These are phyloP conservation scores for Rhegmatorhina hoffmannsi DNA, from an alignment of 2,113 vertebrate species.

Conservation along the genomic window DNA sequence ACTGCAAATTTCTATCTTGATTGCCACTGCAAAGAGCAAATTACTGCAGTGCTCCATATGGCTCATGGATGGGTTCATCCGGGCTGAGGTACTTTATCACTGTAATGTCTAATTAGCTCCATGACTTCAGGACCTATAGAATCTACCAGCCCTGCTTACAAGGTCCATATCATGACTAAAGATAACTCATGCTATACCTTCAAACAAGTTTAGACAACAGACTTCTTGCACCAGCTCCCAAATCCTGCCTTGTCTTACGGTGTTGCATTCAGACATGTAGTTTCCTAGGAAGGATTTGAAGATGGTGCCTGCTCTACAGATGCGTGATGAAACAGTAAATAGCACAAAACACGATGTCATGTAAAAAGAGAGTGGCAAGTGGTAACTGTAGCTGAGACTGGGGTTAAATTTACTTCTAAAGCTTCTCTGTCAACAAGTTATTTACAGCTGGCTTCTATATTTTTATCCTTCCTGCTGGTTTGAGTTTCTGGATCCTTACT, in stretches of 20 bases:
- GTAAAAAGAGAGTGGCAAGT: not conserved
- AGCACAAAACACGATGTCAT: not conserved
- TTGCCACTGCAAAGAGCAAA: not conserved
- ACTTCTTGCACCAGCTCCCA: not conserved
- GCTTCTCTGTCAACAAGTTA: constrained; percentile 49
- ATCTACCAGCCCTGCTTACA: not conserved
- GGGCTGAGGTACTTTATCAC: not conserved
- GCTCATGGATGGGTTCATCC: not conserved
- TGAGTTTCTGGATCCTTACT: constrained; percentile 57
- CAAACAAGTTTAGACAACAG: not conserved
- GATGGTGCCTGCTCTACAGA: not conserved
- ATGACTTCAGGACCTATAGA: not conserved
- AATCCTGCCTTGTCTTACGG: not conserved
- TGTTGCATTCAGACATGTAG: not conserved
- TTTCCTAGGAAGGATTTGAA: not conserved
- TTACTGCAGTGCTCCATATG: not conserved
- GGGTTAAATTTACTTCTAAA: constrained; percentile 23
- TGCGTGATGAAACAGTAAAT: not conserved
- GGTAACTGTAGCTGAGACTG: not conserved
- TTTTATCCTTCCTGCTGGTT: constrained; percentile 56
- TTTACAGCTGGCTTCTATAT: constrained; percentile 47
- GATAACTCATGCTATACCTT: not conserved
- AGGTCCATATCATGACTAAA: not conserved
- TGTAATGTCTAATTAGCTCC: not conserved
- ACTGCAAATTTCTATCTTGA: not conserved